Conservation (phyloP, 2,888 invertebrate genomes). For the Bellardia pandia region DNA sequence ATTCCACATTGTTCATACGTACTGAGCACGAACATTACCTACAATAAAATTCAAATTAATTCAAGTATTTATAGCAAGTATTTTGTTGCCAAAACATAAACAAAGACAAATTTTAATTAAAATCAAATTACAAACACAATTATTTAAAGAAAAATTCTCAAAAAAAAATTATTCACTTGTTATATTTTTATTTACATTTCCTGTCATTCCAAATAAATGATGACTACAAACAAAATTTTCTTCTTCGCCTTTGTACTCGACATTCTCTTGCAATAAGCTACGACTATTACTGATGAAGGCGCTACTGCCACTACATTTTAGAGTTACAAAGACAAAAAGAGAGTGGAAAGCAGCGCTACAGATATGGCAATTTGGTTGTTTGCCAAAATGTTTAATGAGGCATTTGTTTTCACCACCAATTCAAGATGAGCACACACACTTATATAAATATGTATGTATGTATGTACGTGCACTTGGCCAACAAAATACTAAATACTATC, state of each 20-base stretch:
- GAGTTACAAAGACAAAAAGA: slow-evolving; percentile 3
- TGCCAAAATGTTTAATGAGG: slow-evolving; percentile 74
- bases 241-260: not conserved
- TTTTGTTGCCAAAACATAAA: slow-evolving; percentile 51
- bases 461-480: slow-evolving; percentile 14
- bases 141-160: slow-evolving; percentile 45
- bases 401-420: slow-evolving; percentile 73
- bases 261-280: slow-evolving; percentile 25
- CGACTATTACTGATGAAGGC: slow-evolving; percentile 6
- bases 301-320: slow-evolving; percentile 26
- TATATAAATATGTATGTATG: not conserved
- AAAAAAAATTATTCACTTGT: slow-evolving; percentile 45
- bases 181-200: slow-evolving; percentile 67
- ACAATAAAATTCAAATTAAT: slow-evolving; percentile 1
- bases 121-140: slow-evolving; percentile 72
- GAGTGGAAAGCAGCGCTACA: slow-evolving; percentile 37
- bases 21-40: not conserved
- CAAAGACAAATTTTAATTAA: slow-evolving; percentile 65
- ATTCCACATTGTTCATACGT: slow-evolving; percentile 26
- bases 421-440: slow-evolving; percentile 55
- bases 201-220: slow-evolving; percentile 58
- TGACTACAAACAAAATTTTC: slow-evolving; percentile 34
- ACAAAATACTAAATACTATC: not conserved
- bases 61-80: slow-evolving; percentile 5
- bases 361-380: slow-evolving; percentile 68